A percentile compares a stretch with the other conserved stretches of the same genome.
Conservation (phyloP, 2,113 vertebrate species). For the Strix aluco region DNA sequence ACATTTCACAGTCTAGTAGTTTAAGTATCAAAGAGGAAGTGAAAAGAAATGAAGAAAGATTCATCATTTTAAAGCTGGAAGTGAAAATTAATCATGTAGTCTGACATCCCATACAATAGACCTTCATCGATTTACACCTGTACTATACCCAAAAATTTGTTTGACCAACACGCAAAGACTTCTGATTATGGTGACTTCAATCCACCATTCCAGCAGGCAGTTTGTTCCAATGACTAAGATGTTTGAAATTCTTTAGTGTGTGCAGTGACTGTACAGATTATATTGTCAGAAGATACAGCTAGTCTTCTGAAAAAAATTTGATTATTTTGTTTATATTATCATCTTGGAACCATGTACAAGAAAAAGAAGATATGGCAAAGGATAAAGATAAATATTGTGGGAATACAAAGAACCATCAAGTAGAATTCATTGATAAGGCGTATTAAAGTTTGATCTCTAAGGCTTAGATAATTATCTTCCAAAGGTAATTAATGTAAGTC, state of each 20-base stretch:
- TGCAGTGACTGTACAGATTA: background rate
- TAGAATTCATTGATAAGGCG: background rate
- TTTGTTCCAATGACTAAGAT: background rate
- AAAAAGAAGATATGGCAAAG: background rate
- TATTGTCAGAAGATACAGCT: background rate
- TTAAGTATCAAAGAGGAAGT: background rate
- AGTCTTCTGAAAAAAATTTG: background rate
- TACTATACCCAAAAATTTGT: background rate
- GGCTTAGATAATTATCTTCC: background rate
- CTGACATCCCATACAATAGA: background rate
- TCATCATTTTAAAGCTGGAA: background rate
- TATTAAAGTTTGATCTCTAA: background rate
- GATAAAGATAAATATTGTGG: background rate
- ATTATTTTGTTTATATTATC: background rate
- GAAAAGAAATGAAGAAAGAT: background rate
- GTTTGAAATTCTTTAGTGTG: background rate
- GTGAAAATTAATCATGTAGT: background rate
- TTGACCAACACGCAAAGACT: background rate
- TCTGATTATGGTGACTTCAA: background rate
- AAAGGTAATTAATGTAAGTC: background rate
- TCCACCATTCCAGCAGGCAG: background rate
- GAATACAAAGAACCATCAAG: background rate
- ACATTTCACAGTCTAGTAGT: background rate
- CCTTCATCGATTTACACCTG: background rate
- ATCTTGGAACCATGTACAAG: background rate